These are phyloP conservation scores for Danio choprae DNA, from an alignment of 2,797 vertebrate genomes.

Conservation along the genomic window DNA sequence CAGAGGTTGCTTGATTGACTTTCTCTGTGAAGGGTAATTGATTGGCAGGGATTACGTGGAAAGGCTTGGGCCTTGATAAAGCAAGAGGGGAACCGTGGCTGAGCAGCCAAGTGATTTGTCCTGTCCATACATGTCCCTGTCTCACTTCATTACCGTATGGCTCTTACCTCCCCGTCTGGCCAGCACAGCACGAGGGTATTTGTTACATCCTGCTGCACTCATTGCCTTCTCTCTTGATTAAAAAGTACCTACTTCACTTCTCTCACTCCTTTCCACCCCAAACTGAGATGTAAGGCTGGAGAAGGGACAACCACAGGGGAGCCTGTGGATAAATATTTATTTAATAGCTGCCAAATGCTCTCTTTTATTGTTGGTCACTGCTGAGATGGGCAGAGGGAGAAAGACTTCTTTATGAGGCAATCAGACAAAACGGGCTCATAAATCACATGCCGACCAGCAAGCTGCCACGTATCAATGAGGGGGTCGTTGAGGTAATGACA, in stretches of 20 bases:
- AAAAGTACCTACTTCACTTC: constrained; percentile 52
- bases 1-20: constrained; percentile 69
- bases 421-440: constrained; percentile 36
- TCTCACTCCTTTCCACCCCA: constrained; percentile 17
- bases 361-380: constrained; percentile 69
- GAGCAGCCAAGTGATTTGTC: constrained; percentile 57
- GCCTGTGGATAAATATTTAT: constrained; percentile 63
- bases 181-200: constrained; percentile 62
- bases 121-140: constrained; percentile 67
- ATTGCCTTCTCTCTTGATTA: constrained; percentile 60
- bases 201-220: constrained; percentile 59
- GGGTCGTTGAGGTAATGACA: constrained; percentile 41
- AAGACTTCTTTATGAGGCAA: constrained; percentile 33
- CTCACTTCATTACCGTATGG: constrained; percentile 70
- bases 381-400: constrained; percentile 39
- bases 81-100: constrained; percentile 58
- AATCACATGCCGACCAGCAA: constrained; percentile 35
- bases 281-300: constrained; percentile 65
- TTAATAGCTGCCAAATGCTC: constrained; percentile 70
- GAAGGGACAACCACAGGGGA: constrained; percentile 56
- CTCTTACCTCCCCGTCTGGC: constrained; percentile 61
- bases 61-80: constrained; percentile 68
- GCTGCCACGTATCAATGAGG: constrained; percentile 21
- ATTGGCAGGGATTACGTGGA: constrained; percentile 76
- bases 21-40: constrained; percentile 76